Conservation (phyloP, 2,888 invertebrate genomes). For the Aphodius sticticus region DNA sequence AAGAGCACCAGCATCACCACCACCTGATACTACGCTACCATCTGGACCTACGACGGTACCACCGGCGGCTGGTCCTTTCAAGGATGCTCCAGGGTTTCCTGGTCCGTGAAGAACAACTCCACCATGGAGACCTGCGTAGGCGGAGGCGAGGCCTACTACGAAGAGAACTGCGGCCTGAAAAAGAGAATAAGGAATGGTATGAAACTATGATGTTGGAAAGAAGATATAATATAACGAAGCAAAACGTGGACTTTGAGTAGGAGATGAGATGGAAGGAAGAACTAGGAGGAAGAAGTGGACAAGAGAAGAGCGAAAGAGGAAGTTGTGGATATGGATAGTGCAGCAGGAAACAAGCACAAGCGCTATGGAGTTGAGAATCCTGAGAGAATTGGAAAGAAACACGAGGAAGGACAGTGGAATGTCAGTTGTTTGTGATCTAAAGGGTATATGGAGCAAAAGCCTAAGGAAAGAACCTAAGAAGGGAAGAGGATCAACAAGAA, state of each 20-base stretch:
- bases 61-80: slow-evolving; percentile 31
- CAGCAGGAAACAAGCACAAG: too few species aligned
- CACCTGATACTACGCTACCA: slow-evolving; percentile 60
- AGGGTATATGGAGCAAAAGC: too few species aligned
- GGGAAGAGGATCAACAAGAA: too few species aligned
- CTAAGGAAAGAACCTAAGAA: too few species aligned
- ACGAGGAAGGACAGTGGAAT: too few species aligned
- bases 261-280: too few species aligned
- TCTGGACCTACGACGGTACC: slow-evolving; percentile 53
- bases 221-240: too few species aligned
- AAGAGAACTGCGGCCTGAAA: slow-evolving; percentile 24
- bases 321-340: neutral
- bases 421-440: too few species aligned
- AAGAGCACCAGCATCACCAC: slow-evolving; percentile 59
- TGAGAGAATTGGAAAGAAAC: too few species aligned
- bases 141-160: slow-evolving; percentile 31
- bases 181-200: neutral
- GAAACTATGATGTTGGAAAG: neutral
- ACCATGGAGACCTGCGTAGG: slow-evolving; percentile 31
- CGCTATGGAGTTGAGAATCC: too few species aligned
- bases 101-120: slow-evolving; percentile 34
- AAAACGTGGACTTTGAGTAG: too few species aligned
- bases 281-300: too few species aligned
- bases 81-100: slow-evolving; percentile 34
- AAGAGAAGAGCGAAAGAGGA: neutral